Percentiles rank a stretch among this genome's conserved stretches.
phyloP scores from a whole-genome alignment of 1,140 invertebrate genomes.

The Hylaeus anthracinus region DNA sequence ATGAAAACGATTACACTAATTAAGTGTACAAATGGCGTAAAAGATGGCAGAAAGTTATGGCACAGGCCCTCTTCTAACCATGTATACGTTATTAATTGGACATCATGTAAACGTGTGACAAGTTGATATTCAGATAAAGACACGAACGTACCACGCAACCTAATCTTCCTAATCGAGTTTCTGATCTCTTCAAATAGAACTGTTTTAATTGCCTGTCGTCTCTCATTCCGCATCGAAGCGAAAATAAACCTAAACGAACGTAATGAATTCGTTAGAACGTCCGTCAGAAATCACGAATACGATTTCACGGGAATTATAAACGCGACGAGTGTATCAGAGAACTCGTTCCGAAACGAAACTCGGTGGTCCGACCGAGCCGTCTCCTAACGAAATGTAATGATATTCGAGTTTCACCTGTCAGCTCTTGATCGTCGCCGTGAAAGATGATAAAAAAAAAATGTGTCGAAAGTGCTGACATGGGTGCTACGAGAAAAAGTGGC shows the following conservation, averaged over 20 bases:
- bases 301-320: slow-evolving; percentile 23
- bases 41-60: too few relatives aligned
- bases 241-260: neutral
- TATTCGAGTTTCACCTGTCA: neutral
- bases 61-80: too few relatives aligned
- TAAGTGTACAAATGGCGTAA: too few relatives aligned
- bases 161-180: neutral
- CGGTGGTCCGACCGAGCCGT: neutral
- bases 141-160: too few relatives aligned
- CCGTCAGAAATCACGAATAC: neutral
- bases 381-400: neutral
- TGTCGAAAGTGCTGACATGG: slow-evolving; percentile 31
- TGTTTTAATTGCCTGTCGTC: neutral
- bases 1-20: too few relatives aligned
- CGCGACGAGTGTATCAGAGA: neutral
- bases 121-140: neutral
- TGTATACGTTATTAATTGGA: neutral
- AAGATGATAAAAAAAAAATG: slow-evolving; percentile 32
- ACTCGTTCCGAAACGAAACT: neutral
- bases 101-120: too few relatives aligned
- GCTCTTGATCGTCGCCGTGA: slow-evolving; percentile 7
- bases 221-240: neutral
- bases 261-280: slow-evolving; percentile 5
- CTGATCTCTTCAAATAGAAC: neutral
- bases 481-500: neutral